Conservation (phyloP, 1,140 invertebrate species). For the Plodia interpunctella region DNA sequence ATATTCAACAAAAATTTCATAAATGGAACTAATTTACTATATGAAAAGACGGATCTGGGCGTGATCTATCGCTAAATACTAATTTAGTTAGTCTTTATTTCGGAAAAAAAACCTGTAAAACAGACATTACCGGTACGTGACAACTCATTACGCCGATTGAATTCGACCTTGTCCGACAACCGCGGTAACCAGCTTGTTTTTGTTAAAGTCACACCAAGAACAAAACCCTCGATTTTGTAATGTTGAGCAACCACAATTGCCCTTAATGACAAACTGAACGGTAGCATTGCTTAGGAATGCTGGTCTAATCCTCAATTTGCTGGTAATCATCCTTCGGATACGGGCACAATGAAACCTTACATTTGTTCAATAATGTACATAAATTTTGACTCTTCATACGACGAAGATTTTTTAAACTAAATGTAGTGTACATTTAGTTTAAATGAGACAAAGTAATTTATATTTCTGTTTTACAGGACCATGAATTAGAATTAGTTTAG, state of each 20-base stretch:
- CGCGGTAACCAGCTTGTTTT: constrained; percentile 4
- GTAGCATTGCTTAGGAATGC: constrained; percentile 17
- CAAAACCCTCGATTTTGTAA: constrained; percentile 13
- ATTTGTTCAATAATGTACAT: neutral
- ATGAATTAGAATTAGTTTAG: too few relatives aligned
- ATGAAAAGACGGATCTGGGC: too few relatives aligned
- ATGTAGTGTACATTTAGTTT: too few relatives aligned
- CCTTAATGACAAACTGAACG: constrained; percentile 17
- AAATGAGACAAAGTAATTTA: too few relatives aligned
- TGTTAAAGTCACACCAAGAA: constrained; percentile 9
- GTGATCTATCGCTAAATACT: too few relatives aligned
- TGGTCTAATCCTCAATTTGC: constrained; percentile 1
- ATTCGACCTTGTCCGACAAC: neutral
- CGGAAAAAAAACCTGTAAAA: neutral
- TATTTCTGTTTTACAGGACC: too few relatives aligned
- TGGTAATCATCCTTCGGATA: constrained; percentile 1
- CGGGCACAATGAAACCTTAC: neutral
- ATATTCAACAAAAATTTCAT: too few relatives aligned
- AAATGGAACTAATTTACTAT: too few relatives aligned
- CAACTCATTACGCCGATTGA: neutral
- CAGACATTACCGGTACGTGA: neutral
- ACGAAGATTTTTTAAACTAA: too few relatives aligned
- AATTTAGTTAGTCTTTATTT: too few relatives aligned
- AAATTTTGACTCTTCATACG: too few relatives aligned
- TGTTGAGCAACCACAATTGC: constrained; percentile 16